These are phyloP conservation scores for Pseudococcus viburni DNA, from an alignment of 2,888 invertebrate genomes.

Conservation along the genomic window DNA sequence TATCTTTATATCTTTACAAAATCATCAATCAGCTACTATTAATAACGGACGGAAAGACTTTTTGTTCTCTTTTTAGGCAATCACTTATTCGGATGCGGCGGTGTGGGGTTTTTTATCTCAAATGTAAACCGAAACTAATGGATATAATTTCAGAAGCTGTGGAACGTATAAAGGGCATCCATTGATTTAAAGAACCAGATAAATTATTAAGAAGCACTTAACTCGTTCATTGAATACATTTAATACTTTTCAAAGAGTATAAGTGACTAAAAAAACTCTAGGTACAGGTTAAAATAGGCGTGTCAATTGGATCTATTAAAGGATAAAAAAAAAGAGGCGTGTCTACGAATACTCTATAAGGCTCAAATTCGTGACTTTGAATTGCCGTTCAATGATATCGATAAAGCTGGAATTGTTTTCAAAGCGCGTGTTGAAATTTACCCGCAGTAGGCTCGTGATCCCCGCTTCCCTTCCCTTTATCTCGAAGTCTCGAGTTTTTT, in stretches of 20 bases:
- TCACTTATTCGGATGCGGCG: constrained; percentile 38
- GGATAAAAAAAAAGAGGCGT: constrained; percentile 59
- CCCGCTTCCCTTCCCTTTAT: neutral
- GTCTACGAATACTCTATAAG: constrained; percentile 31
- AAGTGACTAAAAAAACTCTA: constrained; percentile 29
- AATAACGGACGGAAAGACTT: constrained; percentile 63
- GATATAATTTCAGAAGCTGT: constrained; percentile 64
- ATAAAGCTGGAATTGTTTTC: neutral
- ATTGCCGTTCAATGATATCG: constrained; percentile 7
- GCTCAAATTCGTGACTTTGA: constrained; percentile 58
- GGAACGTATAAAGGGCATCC: constrained; percentile 15
- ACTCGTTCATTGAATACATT: constrained; percentile 60
- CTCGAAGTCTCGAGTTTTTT: neutral
- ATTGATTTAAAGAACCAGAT: constrained; percentile 65
- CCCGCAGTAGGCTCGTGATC: neutral
- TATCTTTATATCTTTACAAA: constrained; percentile 60
- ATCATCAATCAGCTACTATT: constrained; percentile 64
- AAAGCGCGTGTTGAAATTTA: constrained; percentile 10
- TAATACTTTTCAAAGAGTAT: neutral
- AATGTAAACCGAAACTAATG: constrained; percentile 65
- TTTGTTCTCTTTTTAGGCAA: constrained; percentile 63
- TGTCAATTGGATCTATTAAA: constrained; percentile 54
- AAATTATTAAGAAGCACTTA: constrained; percentile 66
- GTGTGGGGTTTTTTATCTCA: neutral
- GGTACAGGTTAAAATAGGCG: constrained; percentile 54